A percentile compares a stretch with the other conserved stretches of the same genome.
Conservation (phyloP, 2,797 vertebrate species). For the Thripadectes ignobilis region DNA sequence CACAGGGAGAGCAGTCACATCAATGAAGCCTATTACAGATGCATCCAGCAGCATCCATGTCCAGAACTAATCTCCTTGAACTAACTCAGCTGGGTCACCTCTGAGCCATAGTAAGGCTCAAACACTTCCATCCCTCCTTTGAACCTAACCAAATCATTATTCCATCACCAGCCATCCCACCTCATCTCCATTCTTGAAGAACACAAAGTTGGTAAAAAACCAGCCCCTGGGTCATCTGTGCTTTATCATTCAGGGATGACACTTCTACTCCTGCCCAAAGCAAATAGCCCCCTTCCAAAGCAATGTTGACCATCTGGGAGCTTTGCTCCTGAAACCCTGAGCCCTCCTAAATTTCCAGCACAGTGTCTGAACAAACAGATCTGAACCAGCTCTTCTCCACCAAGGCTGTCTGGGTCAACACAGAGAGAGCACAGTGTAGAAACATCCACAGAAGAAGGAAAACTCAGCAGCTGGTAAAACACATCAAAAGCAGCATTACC, state of each 20-base stretch:
- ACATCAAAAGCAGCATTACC: background rate
- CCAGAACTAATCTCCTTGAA: background rate
- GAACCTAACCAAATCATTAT: background rate
- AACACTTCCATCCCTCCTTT: fast-evolving
- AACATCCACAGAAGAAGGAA: background rate
- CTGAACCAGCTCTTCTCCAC: background rate
- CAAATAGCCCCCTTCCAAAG: background rate
- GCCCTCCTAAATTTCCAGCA: background rate
- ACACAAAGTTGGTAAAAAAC: background rate
- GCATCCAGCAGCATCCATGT: background rate
- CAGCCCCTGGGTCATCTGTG: background rate
- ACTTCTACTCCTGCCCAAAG: background rate
- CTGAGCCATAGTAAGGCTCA: background rate
- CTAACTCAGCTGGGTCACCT: background rate
- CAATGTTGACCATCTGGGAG: background rate
- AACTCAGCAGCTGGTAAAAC: background rate
- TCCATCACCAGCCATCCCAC: background rate
- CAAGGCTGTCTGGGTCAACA: background rate
- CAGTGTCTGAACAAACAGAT: background rate
- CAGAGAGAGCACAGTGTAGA: background rate
- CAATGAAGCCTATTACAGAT: background rate
- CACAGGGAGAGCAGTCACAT: background rate
- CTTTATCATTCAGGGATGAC: background rate
- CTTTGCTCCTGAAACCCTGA: background rate
- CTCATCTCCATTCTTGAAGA: background rate